Conservation (phyloP, 2,888 invertebrate genomes). For the Abrostola triplasia region DNA sequence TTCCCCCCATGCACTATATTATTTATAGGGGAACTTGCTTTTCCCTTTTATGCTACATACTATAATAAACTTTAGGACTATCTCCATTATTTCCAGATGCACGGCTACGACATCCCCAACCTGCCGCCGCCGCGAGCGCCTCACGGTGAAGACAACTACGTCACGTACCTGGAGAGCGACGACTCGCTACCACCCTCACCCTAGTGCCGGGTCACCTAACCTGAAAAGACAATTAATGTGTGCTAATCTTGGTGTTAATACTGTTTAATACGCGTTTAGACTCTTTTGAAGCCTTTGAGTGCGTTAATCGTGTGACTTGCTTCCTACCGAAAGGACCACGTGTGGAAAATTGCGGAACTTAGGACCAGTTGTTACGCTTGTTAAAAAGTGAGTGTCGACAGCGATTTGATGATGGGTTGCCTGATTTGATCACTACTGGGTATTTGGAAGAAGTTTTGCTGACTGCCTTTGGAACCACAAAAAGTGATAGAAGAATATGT, state of each 20-base stretch:
- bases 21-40: no score
- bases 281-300: not conserved
- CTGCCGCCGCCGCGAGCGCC: constrained; percentile 89
- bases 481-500: not conserved
- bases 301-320: not conserved
- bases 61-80: constrained; percentile 1
- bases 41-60: no score
- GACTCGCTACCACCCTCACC: constrained; percentile 93
- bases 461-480: not conserved
- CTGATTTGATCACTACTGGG: not conserved
- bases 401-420: not conserved
- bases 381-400: not conserved
- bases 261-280: not conserved
- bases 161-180: constrained; percentile 97
- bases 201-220: constrained; percentile 87
- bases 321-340: not conserved
- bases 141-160: constrained; percentile 95
- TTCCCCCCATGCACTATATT: no score
- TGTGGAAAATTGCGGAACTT: not conserved
- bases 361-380: not conserved
- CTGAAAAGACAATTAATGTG: constrained; percentile 11
- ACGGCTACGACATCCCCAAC: constrained; percentile 94
- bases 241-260: constrained; percentile 10
- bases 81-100: constrained; percentile 91
- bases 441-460: not conserved